These are phyloP conservation scores for Condylostylus longicornis DNA, from an alignment of 1,140 invertebrate genomes.

Conservation along the genomic window DNA sequence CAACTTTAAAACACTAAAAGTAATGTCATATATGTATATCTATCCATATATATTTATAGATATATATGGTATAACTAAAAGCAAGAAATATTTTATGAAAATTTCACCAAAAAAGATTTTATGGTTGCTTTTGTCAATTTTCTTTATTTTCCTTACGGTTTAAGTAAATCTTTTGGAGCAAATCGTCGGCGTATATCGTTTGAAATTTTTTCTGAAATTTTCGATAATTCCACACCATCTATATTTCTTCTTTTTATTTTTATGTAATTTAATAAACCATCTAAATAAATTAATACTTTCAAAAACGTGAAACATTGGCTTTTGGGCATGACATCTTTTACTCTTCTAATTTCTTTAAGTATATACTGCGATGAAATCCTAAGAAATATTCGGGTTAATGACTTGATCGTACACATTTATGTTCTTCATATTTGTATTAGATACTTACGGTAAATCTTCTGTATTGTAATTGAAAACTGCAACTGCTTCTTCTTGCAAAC, in stretches of 20 bases:
- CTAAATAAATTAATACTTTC: constrained; percentile 28
- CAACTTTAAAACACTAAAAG: too few species aligned
- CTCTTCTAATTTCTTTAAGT: constrained; percentile 15
- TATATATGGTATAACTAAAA: too few species aligned
- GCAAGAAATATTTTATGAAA: neutral
- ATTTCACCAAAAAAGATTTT: neutral
- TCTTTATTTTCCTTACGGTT: constrained; percentile 9
- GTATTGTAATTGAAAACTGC: constrained; percentile 13
- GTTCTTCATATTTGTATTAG: neutral
- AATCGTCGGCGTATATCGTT: constrained; percentile 25
- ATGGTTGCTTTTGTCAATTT: too few species aligned
- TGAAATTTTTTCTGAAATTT: constrained; percentile 26
- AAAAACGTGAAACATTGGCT: constrained; percentile 8
- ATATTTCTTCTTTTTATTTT: constrained; percentile 17
- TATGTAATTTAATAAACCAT: constrained; percentile 20
- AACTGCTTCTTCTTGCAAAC: constrained; percentile 25
- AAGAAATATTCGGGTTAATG: constrained; percentile 17
- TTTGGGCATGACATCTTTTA: constrained; percentile 8
- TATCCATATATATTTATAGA: too few species aligned
- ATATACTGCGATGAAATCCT: constrained; percentile 16
- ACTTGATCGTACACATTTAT: neutral
- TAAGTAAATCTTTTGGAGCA: constrained; percentile 15
- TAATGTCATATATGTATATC: too few species aligned
- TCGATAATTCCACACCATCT: constrained; percentile 17
- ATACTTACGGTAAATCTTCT: constrained; percentile 19